Percentiles rank a stretch among this genome's conserved stretches.
phyloP scores from a whole-genome alignment of 1,140 invertebrate species.

The Drosophila sucinea region DNA sequence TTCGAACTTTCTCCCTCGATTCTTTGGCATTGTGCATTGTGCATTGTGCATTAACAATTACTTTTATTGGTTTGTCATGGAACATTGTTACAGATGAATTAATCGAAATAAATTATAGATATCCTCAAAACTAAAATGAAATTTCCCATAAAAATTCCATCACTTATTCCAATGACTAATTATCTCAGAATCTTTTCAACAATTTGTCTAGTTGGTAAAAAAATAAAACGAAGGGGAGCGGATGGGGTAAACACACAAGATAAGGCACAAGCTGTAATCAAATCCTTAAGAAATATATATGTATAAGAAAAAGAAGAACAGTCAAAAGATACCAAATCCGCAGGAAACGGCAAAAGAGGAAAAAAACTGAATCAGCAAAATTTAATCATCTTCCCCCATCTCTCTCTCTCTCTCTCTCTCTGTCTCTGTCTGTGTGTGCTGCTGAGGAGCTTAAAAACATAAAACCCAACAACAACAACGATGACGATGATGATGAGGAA shows the following conservation, averaged over 20 bases:
- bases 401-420: conserved; percentile 13
- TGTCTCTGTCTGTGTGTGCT: conserved; percentile 4
- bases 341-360: conserved; percentile 29
- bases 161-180: background rate
- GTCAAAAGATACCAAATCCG: conserved; percentile 33
- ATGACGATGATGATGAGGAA: conserved; percentile 4
- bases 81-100: background rate
- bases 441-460: conserved; percentile 45
- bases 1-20: background rate
- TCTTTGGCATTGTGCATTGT: background rate
- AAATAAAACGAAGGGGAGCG: background rate
- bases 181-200: background rate
- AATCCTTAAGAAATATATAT: conserved; percentile 8
- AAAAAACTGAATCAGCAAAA: conserved; percentile 63
- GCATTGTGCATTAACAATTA: conserved; percentile 52
- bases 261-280: background rate
- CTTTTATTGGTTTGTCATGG: conserved; percentile 31
- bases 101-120: conserved; percentile 3
- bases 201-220: background rate
- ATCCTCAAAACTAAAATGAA: background rate
- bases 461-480: conserved; percentile 21
- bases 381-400: conserved; percentile 60
- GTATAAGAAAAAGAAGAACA: conserved; percentile 7
- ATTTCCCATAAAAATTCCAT: no score
- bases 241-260: background rate